Percentiles rank a stretch among this genome's conserved stretches.
Conservation (phyloP, 2,888 invertebrate species). For the Ormia ochracea region DNA sequence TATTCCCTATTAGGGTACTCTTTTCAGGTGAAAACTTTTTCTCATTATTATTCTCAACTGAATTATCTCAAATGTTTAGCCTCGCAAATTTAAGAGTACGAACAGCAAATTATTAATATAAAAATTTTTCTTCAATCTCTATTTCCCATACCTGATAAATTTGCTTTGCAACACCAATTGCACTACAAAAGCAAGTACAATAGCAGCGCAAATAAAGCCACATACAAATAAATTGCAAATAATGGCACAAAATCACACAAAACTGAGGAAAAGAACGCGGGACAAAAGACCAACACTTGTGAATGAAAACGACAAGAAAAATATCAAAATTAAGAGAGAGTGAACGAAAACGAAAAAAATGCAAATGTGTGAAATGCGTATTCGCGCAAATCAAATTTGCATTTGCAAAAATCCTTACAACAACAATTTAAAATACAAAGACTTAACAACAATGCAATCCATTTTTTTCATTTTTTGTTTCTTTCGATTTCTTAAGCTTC, state of each 20-base stretch:
- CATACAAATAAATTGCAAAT: conserved; percentile 59
- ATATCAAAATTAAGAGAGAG: neutral
- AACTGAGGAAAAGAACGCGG: conserved; percentile 2
- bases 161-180: conserved; percentile 16
- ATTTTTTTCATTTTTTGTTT: neutral
- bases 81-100: no score
- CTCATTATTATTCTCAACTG: no score
- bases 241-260: conserved; percentile 50
- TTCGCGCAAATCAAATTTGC: conserved; percentile 44
- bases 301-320: neutral
- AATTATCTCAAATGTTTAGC: no score
- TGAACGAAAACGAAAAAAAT: conserved; percentile 17
- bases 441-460: conserved; percentile 39
- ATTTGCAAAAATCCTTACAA: conserved; percentile 47
- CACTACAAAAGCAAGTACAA: neutral
- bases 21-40: no score
- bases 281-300: conserved; percentile 45
- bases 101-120: neutral
- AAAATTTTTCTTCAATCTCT: neutral
- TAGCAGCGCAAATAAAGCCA: conserved; percentile 28
- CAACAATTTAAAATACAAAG: conserved; percentile 1
- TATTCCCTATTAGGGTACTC: no score
- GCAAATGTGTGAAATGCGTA: conserved; percentile 46
- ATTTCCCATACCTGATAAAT: neutral
- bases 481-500: neutral